Percentiles rank a stretch among this genome's conserved stretches.
phyloP scores from a whole-genome alignment of 2,113 vertebrate genomes.

The Passer montanus region DNA sequence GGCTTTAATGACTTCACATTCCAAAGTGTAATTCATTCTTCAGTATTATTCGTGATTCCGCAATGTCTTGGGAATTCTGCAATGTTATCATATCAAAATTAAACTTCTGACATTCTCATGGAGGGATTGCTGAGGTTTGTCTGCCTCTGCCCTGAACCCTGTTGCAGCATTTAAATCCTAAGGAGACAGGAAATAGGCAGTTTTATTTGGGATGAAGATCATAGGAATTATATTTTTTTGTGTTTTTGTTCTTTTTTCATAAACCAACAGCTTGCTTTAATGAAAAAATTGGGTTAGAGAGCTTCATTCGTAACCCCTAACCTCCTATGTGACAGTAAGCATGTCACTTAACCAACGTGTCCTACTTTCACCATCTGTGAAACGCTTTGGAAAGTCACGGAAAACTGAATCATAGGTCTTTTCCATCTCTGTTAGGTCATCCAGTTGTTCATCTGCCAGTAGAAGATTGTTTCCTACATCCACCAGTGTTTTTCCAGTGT shows the following conservation, averaged over 20 bases:
- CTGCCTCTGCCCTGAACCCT: neutral
- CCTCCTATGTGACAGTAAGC: neutral
- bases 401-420: conserved; percentile 49
- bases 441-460: conserved; percentile 28
- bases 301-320: neutral
- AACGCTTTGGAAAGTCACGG: conserved; percentile 4
- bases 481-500: conserved; percentile 43
- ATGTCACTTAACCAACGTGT: neutral
- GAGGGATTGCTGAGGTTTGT: neutral
- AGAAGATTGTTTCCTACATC: conserved; percentile 49
- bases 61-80: neutral
- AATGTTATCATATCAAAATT: neutral
- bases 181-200: neutral
- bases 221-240: neutral
- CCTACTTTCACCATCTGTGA: conserved; percentile 55
- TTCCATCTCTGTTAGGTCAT: conserved; percentile 42
- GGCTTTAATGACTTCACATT: neutral
- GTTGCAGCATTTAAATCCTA: neutral
- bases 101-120: neutral
- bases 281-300: neutral
- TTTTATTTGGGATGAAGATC: neutral
- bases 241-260: neutral
- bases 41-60: neutral
- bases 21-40: neutral
- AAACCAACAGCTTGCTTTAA: neutral